phyloP scores from a whole-genome alignment of 2,888 invertebrate species.

The Himalopsyche anomala region DNA sequence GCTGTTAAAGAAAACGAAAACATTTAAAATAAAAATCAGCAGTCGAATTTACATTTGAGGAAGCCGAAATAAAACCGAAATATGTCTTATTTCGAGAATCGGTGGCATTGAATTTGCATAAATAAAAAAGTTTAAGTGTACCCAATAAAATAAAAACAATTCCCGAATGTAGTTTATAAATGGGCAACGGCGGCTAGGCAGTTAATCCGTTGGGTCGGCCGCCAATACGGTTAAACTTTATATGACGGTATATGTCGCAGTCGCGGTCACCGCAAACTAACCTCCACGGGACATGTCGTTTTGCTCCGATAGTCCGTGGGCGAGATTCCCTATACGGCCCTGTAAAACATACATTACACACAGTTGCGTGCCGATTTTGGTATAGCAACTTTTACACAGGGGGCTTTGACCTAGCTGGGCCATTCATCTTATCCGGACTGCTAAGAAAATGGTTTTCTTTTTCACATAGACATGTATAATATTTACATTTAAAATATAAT shows the following conservation, averaged over 20 bases:
- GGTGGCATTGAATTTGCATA: slow-evolving; percentile 4
- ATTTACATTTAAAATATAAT: no score
- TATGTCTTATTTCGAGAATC: not conserved
- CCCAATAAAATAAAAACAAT: slow-evolving; percentile 34
- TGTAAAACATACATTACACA: slow-evolving; percentile 20
- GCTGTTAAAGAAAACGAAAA: no score
- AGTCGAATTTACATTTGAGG: no score
- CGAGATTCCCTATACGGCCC: slow-evolving; percentile 8
- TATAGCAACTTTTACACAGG: not conserved
- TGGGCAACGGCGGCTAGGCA: not conserved
- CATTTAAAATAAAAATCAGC: no score
- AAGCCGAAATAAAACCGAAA: no score
- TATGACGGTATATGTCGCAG: slow-evolving; percentile 36
- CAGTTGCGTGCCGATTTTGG: not conserved
- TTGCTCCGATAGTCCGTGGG: not conserved
- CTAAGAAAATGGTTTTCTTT: no score
- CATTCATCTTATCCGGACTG: no score
- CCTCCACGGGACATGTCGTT: slow-evolving; percentile 36
- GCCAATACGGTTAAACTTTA: slow-evolving; percentile 28
- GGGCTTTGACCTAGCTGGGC: not conserved
- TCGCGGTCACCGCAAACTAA: slow-evolving; percentile 27
- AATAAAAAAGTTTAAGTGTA: slow-evolving; percentile 38
- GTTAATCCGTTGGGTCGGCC: slow-evolving; percentile 23
- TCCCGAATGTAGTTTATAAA: slow-evolving; percentile 10
- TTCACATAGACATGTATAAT: no score